phyloP scores from a whole-genome alignment of 2,113 vertebrate species.

The Heterotis niloticus region DNA sequence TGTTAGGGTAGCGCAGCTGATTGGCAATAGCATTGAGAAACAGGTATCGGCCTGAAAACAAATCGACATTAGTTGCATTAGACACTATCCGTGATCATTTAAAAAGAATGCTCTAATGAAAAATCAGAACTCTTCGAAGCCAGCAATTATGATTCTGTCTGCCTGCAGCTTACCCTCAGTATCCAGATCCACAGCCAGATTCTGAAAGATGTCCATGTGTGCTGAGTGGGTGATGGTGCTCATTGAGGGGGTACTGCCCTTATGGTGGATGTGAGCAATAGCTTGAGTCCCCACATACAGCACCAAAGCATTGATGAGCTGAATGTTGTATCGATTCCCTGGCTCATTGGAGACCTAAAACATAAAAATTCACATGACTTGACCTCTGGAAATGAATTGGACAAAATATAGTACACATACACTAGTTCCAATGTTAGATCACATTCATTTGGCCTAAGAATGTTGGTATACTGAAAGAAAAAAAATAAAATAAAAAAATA shows the following conservation, averaged over 20 bases:
- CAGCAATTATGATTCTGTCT: not conserved
- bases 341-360: slow-evolving; percentile 93
- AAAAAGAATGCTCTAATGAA: not conserved
- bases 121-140: not conserved
- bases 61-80: not conserved
- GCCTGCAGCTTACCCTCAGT: slow-evolving; percentile 80
- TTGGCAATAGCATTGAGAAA: slow-evolving; percentile 98
- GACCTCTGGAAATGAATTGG: not conserved
- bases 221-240: slow-evolving; percentile 98
- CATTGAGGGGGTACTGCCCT: slow-evolving; percentile 98
- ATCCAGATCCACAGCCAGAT: slow-evolving; percentile 94
- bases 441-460: too few species aligned
- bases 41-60: slow-evolving; percentile 82
- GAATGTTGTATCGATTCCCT: slow-evolving; percentile 98
- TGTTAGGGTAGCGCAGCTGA: slow-evolving; percentile 97
- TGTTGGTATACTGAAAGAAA: too few species aligned
- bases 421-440: too few species aligned
- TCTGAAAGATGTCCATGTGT: slow-evolving; percentile 99
- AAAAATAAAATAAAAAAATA: too few species aligned
- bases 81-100: not conserved
- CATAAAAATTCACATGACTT: not conserved
- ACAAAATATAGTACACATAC: not conserved
- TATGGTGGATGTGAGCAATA: slow-evolving; percentile 98
- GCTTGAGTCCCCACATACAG: slow-evolving; percentile 97
- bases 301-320: slow-evolving; percentile 97